Percentiles rank a stretch among this genome's conserved stretches.
Evolutionary conservation across 2,113 vertebrate genomes (phyloP).

Genomic region (Strix uralensis): DNA sequence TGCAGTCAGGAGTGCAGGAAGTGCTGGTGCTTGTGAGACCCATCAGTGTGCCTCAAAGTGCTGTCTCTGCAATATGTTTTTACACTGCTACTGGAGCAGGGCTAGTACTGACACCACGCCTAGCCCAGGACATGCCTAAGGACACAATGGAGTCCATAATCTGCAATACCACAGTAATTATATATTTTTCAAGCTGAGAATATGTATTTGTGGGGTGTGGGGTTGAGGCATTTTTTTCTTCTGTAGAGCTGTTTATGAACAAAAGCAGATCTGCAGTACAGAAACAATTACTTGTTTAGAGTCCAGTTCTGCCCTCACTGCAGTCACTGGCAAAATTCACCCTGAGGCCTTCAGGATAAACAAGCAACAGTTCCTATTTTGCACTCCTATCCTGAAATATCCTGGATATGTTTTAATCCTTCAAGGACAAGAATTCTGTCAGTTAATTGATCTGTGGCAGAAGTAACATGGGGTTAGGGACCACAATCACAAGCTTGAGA

Average conservation of each 20-base stretch:
- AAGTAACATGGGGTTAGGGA: neutral
- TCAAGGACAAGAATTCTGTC: neutral
- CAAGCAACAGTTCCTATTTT: neutral
- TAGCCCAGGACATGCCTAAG: neutral
- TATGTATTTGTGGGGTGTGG: neutral
- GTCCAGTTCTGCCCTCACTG: neutral
- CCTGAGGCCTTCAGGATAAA: neutral
- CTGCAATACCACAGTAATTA: slow-evolving; percentile 16
- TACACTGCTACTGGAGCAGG: neutral
- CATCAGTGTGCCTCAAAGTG: neutral
- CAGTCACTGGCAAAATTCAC: neutral
- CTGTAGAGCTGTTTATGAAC: neutral
- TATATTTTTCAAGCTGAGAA: neutral
- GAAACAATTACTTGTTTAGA: neutral
- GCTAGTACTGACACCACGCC: neutral
- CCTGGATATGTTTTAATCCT: neutral
- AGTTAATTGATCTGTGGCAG: neutral
- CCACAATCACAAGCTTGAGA: neutral
- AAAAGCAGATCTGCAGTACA: neutral
- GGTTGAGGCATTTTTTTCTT: neutral
- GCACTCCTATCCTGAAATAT: neutral
- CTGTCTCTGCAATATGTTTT: neutral
- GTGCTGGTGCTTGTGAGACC: neutral
- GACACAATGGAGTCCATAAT: neutral
- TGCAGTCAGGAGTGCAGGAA: neutral